These are phyloP conservation scores for Gymnosoma rotundatum DNA, from an alignment of 2,888 invertebrate genomes.

Conservation along the genomic window DNA sequence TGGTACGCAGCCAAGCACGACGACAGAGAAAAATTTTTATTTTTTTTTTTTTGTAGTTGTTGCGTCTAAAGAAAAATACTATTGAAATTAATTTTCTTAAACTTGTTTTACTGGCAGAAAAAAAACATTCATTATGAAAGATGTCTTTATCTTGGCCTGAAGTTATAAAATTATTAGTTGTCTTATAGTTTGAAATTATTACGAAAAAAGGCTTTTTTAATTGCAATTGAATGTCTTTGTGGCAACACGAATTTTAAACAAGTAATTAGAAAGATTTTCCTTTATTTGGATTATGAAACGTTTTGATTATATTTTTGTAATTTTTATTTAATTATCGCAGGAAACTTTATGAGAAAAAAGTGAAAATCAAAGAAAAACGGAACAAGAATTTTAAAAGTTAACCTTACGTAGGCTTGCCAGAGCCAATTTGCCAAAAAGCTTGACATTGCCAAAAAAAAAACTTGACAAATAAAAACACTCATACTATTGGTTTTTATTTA, in stretches of 20 bases:
- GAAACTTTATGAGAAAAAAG: neutral
- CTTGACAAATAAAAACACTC: too few species aligned
- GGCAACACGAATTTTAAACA: constrained; percentile 18
- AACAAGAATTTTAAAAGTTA: too few species aligned
- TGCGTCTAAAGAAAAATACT: constrained; percentile 32
- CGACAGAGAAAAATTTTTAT: constrained; percentile 30
- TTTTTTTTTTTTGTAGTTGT: constrained; percentile 15
- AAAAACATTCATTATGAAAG: constrained; percentile 58
- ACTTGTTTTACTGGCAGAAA: constrained; percentile 16
- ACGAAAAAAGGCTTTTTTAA: constrained; percentile 5
- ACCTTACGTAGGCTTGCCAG: too few species aligned
- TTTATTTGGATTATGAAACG: neutral
- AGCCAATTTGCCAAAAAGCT: too few species aligned
- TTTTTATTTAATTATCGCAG: neutral
- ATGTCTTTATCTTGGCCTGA: constrained; percentile 63
- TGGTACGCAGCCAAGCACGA: constrained; percentile 35
- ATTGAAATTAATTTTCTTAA: constrained; percentile 64
- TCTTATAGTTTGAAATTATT: constrained; percentile 40
- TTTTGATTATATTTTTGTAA: neutral
- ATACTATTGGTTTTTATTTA: too few species aligned
- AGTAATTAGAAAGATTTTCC: constrained; percentile 32
- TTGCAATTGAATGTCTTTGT: constrained; percentile 23
- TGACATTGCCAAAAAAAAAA: too few species aligned
- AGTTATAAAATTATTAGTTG: constrained; percentile 66
- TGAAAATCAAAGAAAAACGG: too few species aligned